A percentile compares a stretch with the other conserved stretches of the same genome.
These are phyloP conservation scores for Nemotelus nigrinus DNA, from an alignment of 2,888 invertebrate genomes.

Conservation along the genomic window DNA sequence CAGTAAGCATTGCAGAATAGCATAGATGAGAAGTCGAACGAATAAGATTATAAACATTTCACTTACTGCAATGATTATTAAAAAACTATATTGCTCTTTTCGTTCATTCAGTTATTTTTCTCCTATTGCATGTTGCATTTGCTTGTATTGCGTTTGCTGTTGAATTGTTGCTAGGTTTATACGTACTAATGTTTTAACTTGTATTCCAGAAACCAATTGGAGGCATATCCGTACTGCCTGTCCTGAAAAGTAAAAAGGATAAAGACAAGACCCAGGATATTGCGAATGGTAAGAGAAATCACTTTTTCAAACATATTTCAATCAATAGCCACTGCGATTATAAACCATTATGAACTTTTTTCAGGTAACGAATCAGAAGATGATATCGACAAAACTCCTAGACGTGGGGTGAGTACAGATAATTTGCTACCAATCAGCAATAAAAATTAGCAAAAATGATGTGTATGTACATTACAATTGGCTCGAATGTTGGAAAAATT, in stretches of 20 bases:
- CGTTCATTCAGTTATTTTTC: neutral
- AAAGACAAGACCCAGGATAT: slow-evolving; percentile 69
- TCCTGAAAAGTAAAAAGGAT: slow-evolving; percentile 69
- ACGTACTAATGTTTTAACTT: neutral
- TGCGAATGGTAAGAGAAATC: slow-evolving; percentile 56
- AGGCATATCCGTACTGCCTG: slow-evolving; percentile 83
- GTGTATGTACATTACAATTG: no score
- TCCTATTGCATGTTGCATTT: slow-evolving; percentile 11
- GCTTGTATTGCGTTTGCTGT: neutral
- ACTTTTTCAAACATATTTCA: neutral
- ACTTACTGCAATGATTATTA: slow-evolving; percentile 29
- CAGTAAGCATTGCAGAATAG: no score
- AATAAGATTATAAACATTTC: no score
- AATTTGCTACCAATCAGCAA: no score
- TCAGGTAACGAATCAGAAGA: slow-evolving; percentile 68
- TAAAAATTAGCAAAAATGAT: no score
- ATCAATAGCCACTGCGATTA: slow-evolving; percentile 9
- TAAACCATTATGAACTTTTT: slow-evolving; percentile 50
- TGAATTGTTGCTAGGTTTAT: neutral
- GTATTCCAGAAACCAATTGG: slow-evolving; percentile 81
- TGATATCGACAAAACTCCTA: slow-evolving; percentile 66
- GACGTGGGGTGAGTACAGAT: slow-evolving; percentile 48
- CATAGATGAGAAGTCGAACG: no score
- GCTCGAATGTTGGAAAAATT: no score
- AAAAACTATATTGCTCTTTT: neutral